Evolutionary conservation across 1,140 invertebrate species (phyloP).

Genomic region (Formica exsecta): DNA sequence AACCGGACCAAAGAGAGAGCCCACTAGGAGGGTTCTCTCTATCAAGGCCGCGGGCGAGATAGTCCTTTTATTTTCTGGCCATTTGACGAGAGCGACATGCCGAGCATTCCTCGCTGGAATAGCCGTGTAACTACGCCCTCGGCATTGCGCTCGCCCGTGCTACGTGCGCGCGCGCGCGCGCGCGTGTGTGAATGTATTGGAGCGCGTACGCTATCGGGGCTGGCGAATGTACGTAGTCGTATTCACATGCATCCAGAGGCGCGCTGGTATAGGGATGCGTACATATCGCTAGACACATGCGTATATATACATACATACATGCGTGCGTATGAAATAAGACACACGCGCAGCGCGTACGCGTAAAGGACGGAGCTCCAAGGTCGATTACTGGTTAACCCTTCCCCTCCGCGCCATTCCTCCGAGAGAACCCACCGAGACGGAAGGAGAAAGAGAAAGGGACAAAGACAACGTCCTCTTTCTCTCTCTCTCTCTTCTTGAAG

Average conservation of each 20-base stretch:
- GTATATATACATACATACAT: constrained; percentile 41
- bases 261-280: not conserved
- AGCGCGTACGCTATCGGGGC: constrained; percentile 29
- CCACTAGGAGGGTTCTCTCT: constrained; percentile 69
- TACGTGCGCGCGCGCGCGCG: not conserved
- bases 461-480: constrained; percentile 6
- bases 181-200: not conserved
- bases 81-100: constrained; percentile 81
- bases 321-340: constrained; percentile 55
- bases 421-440: not conserved
- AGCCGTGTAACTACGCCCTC: constrained; percentile 79
- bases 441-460: constrained; percentile 43
- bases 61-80: constrained; percentile 81
- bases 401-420: constrained; percentile 52
- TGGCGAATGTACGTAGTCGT: constrained; percentile 11
- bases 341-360: constrained; percentile 58
- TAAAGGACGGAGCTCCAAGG: constrained; percentile 79
- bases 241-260: constrained; percentile 17
- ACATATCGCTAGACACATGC: constrained; percentile 6
- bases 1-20: constrained; percentile 39
- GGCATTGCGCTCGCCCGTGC: constrained; percentile 65
- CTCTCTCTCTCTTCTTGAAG: not conserved
- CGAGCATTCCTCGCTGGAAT: constrained; percentile 80
- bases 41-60: constrained; percentile 78
- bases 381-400: constrained; percentile 73